These are phyloP conservation scores for Poecile atricapillus DNA, from an alignment of 2,113 vertebrate species.

Conservation along the genomic window DNA sequence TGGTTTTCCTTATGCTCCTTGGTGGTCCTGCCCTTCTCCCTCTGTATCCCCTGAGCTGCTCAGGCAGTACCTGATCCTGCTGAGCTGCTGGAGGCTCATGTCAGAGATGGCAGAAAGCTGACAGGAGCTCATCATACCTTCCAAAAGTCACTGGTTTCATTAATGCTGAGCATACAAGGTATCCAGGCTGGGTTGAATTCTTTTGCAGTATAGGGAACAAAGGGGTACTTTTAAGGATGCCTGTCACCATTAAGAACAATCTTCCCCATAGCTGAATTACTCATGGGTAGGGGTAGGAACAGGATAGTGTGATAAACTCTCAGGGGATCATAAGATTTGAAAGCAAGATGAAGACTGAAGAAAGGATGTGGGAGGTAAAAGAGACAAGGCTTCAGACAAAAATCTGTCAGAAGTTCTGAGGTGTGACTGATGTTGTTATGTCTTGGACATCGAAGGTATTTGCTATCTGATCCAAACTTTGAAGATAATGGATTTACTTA, in stretches of 20 bases:
- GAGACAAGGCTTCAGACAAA: neutral
- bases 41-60: neutral
- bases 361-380: neutral
- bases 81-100: neutral
- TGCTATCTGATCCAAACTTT: neutral
- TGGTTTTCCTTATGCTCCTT: neutral
- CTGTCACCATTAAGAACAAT: neutral
- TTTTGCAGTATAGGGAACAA: neutral
- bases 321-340: neutral
- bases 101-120: neutral
- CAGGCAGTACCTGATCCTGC: neutral
- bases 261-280: neutral
- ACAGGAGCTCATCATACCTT: neutral
- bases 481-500: neutral
- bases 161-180: neutral
- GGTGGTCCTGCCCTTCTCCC: neutral
- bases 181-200: neutral
- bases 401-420: neutral
- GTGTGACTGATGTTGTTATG: fast-evolving
- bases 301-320: neutral
- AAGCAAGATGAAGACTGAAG: neutral
- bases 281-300: neutral
- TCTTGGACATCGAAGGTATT: neutral
- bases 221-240: neutral
- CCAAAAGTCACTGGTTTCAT: neutral